These are phyloP conservation scores for Drosophila eugracilis DNA, from an alignment of 1,140 invertebrate genomes.

Conservation along the genomic window DNA sequence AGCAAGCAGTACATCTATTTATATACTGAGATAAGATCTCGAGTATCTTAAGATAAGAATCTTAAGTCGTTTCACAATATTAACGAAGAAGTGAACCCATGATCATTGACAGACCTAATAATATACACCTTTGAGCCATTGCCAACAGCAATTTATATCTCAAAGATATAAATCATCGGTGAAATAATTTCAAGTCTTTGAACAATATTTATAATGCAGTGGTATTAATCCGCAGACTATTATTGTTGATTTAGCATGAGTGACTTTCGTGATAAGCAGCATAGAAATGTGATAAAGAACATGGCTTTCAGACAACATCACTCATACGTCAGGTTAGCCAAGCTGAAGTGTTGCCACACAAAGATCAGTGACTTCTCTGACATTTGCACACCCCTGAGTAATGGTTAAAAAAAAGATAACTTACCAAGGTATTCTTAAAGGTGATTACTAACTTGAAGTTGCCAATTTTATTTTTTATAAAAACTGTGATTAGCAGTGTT, in stretches of 20 bases:
- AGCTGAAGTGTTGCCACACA: constrained; percentile 25
- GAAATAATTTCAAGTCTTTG: background rate
- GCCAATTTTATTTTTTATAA: constrained; percentile 9
- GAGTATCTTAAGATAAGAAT: background rate
- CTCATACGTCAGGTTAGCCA: constrained; percentile 50
- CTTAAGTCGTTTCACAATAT: constrained; percentile 2
- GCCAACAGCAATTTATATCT: no score
- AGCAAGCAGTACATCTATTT: background rate
- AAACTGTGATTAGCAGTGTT: background rate
- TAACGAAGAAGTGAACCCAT: background rate
- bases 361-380: constrained; percentile 11
- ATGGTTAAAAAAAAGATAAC: constrained; percentile 5
- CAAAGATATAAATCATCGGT: background rate
- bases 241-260: constrained; percentile 31
- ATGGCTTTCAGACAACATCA: constrained; percentile 13
- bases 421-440: constrained; percentile 1
- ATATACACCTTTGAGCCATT: background rate
- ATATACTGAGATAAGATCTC: background rate
- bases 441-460: constrained; percentile 5
- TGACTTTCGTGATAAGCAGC: constrained; percentile 9
- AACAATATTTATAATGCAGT: constrained; percentile 2
- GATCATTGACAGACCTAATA: no score
- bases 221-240: constrained; percentile 2
- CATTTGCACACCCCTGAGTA: constrained; percentile 21
- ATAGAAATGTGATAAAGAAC: constrained; percentile 20